Evolutionary conservation across 2,797 vertebrate genomes (phyloP), one percentile per base, ranked within the genome.

Genomic region (Allobates femoralis): DNA sequence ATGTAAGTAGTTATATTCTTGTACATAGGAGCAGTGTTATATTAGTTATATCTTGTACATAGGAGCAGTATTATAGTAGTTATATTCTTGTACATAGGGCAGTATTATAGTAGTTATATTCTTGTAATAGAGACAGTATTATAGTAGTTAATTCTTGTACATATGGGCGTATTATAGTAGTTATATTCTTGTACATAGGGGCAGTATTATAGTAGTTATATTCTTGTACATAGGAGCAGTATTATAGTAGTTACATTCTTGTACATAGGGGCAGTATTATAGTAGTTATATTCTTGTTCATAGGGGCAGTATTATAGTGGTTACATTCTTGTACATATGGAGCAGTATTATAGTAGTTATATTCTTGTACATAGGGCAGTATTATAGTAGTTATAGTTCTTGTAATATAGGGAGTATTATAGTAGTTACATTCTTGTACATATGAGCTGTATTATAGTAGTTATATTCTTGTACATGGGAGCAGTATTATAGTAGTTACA

Each of bases 71-170:
- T 56, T 56, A 56, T 56, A 56, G 55, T 56, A 21, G 55, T 23
- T 56, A 56, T n/a, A n/a, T 11, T 56, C 18, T 56, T 56, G 55
- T 56, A 56, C 55, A 56, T 56, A 56, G 55, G 55, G 55, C 18
- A 60, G 56, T 60, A 60, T 60, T 60, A 60, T 60, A 60, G 21
- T 60, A 60, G 56, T 60, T 60, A n/a, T 60, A 60, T 60, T 60
- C 56, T 60, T 60, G 56, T 60, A 60, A 60, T 60, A 60, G 21
- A 23, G n/a, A 23, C 56, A 60, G 56, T 60, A 60, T 60, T 60
- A 60, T 60, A n/a, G 56, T 60, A 60, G 56, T 60, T 60, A 60
- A 12, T 51, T 60, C 12, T 60, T 60, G 21, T 60, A 60, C 23
- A 60, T 60, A 60, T 21, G 56, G 6, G 56, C 21, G 56, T 60